Conservation (phyloP, 2,888 invertebrate species). For the Herminia tarsipennalis region DNA sequence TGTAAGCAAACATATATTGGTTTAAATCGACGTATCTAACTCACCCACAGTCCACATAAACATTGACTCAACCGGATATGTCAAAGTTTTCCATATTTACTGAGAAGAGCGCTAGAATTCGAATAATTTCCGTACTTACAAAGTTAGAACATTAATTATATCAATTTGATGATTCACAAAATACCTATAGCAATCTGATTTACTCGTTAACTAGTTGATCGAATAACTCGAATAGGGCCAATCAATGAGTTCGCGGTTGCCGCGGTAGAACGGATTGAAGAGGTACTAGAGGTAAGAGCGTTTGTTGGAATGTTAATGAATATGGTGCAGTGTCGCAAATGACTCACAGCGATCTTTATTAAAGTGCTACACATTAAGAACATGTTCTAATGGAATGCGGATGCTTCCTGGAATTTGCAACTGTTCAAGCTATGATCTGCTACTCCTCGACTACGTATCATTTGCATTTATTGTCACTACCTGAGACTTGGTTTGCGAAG, state of each 20-base stretch:
- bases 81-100: slow-evolving; percentile 46
- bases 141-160: slow-evolving; percentile 47
- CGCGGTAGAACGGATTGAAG: slow-evolving; percentile 50
- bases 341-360: slow-evolving; percentile 65
- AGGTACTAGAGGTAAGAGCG: slow-evolving; percentile 47
- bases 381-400: slow-evolving; percentile 79
- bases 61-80: slow-evolving; percentile 40
- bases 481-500: not conserved
- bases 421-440: slow-evolving; percentile 52
- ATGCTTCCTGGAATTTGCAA: slow-evolving; percentile 71
- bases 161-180: slow-evolving; percentile 57
- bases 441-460: slow-evolving; percentile 15
- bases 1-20: too few relatives aligned
- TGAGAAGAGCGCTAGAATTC: slow-evolving; percentile 48
- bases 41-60: slow-evolving; percentile 32
- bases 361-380: slow-evolving; percentile 66
- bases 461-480: not conserved
- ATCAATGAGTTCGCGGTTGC: slow-evolving; percentile 48
- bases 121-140: slow-evolving; percentile 51
- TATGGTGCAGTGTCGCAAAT: slow-evolving; percentile 75
- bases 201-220: slow-evolving; percentile 58
- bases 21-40: too few relatives aligned
- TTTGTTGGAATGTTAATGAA: slow-evolving; percentile 76
- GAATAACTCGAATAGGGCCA: slow-evolving; percentile 52
- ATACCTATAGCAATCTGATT: slow-evolving; percentile 40